These are phyloP conservation scores for Motacilla alba DNA, from an alignment of 2,113 vertebrate species.

Conservation along the genomic window DNA sequence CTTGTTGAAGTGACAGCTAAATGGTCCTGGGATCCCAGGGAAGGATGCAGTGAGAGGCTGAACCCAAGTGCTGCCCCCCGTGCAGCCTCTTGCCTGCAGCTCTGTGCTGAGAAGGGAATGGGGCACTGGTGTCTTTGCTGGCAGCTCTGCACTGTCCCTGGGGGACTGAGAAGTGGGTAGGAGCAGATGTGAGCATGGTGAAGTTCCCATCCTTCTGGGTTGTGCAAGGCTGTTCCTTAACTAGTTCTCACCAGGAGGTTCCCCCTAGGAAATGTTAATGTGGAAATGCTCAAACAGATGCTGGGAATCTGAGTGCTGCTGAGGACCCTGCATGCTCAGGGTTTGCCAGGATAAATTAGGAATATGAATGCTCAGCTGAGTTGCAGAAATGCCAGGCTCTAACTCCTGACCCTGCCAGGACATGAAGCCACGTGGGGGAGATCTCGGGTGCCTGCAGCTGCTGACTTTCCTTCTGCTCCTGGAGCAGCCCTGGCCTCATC, in stretches of 20 bases:
- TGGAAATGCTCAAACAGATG: conserved; percentile 1
- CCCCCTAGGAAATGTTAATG: neutral
- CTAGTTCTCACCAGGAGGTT: neutral
- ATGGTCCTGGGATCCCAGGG: neutral
- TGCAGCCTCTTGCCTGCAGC: neutral
- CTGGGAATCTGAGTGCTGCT: neutral
- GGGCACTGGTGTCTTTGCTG: neutral
- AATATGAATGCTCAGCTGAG: neutral
- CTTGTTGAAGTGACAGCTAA: neutral
- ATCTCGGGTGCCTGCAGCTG: neutral
- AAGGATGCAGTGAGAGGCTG: neutral
- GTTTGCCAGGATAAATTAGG: neutral
- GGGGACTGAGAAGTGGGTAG: neutral
- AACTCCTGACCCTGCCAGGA: neutral
- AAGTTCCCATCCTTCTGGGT: neutral
- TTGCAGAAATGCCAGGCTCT: neutral
- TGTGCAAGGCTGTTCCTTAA: neutral
- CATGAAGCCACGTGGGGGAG: neutral
- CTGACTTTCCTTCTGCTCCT: neutral
- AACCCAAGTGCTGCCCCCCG: neutral
- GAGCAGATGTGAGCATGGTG: neutral
- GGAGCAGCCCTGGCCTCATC: neutral
- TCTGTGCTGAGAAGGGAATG: neutral
- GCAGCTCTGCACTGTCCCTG: neutral
- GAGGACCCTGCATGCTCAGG: neutral